Evolutionary conservation across 2,113 vertebrate genomes (phyloP), one percentile per base, ranked within the genome.

Genomic region (Leptodactylus fuscus): DNA sequence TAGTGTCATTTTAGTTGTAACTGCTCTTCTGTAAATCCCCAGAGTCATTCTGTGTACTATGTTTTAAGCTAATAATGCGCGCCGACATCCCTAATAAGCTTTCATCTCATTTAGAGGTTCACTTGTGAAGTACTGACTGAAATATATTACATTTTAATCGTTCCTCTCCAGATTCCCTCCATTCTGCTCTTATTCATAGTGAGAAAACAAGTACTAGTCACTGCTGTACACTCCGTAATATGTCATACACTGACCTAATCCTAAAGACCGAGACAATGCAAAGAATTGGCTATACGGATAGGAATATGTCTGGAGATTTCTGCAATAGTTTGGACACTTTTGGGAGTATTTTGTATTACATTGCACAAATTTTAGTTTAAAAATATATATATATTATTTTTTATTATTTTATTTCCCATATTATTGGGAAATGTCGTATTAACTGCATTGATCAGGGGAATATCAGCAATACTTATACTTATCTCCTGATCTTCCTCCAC

Each of bases 91-190:
- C 11, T 55, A 55, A 78, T 78, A 55, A 78, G 75, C 49, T 78
- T 55, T 78, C 49, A 78, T 78, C 16, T 78, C 32, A 55, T 20
- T 78, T 55, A 78, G 49, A 34, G 29, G 18, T 55, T 78, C 48
- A 78, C 5, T 34, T 78, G 16, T 55, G 74, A 3, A 20, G 7
- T 53, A 29, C 15, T 51, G 49, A 36, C 49, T 55, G 32, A 55
- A 51, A 78, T 53, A 36, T 78, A 78, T 78, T 78, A 34, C 20
- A 15, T 55, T 78, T 76, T 55, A 53, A 78, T 80, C 55, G 29
- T 78, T 78, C 18, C 18, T 69, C 49, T 78, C 16, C 27, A 5
- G 38, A 46, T 73, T 24, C 22, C 12, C 12, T 44, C 3, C 13
- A 22, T 27, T 71, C 8, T n/a, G 22, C 38, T 38, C 22, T 44